Evolutionary conservation across 2,113 vertebrate species (phyloP).

Genomic region (Astatotilapia flaviijosephi): DNA sequence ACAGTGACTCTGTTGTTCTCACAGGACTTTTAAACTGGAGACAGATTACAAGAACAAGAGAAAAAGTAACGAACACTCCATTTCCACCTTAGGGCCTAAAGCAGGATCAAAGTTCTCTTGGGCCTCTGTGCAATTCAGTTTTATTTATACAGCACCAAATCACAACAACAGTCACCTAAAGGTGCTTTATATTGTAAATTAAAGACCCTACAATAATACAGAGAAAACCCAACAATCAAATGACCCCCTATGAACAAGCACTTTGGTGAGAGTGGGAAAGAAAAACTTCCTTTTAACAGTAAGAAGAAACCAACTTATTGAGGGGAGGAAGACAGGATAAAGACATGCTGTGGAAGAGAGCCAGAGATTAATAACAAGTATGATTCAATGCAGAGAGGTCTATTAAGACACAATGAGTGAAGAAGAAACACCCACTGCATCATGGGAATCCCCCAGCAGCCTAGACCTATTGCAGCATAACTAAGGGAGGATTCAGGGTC

Average conservation of each 20-base stretch:
- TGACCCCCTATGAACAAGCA: not conserved
- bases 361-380: not conserved
- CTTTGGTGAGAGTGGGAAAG: not conserved
- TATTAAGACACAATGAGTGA: not conserved
- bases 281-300: not conserved
- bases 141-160: no score
- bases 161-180: no score
- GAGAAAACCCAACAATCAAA: not conserved
- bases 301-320: not conserved
- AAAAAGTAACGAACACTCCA: not conserved
- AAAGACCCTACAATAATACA: no score
- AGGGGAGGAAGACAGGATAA: not conserved
- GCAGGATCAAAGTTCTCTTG: no score
- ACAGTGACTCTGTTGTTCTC: not conserved
- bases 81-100: not conserved
- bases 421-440: not conserved
- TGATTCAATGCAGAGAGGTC: not conserved
- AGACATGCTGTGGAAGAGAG: not conserved
- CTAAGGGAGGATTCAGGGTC: no score
- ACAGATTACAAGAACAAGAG: not conserved
- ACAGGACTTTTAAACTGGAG: not conserved
- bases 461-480: not conserved
- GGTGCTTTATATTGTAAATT: no score
- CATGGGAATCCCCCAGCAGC: not conserved
- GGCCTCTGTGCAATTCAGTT: no score